Evolutionary conservation across 2,888 invertebrate genomes (phyloP).

Genomic region (Thera obeliscata): DNA sequence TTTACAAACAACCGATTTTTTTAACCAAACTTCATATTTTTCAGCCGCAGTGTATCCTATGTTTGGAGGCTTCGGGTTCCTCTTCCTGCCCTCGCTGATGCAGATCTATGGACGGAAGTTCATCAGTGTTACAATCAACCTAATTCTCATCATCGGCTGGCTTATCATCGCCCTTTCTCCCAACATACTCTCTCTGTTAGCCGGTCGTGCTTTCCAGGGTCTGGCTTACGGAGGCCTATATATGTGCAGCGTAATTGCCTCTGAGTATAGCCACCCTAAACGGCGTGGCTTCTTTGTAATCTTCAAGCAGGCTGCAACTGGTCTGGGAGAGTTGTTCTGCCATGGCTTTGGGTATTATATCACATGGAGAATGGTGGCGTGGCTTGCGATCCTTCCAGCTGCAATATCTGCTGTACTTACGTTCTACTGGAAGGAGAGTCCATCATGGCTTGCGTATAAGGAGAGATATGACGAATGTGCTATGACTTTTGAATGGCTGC

Average conservation of each 20-base stretch:
- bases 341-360: constrained; percentile 41
- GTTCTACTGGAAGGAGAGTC: constrained; percentile 47
- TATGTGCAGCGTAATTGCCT: constrained; percentile 37
- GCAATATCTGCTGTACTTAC: constrained; percentile 40
- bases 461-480: constrained; percentile 46
- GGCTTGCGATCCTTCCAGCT: constrained; percentile 43
- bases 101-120: constrained; percentile 16
- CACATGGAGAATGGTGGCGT: constrained; percentile 45
- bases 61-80: constrained; percentile 9
- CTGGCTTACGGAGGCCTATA: constrained; percentile 42
- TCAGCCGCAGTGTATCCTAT: constrained; percentile 15
- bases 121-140: constrained; percentile 7
- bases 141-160: constrained; percentile 38
- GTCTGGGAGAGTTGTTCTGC: constrained; percentile 40
- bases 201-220: constrained; percentile 44
- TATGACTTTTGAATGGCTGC: constrained; percentile 40
- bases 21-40: background rate
- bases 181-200: constrained; percentile 34
- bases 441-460: constrained; percentile 48
- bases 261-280: constrained; percentile 45
- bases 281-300: constrained; percentile 41
- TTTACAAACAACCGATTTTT: too few relatives aligned
- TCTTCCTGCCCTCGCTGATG: constrained; percentile 18
- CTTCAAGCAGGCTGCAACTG: constrained; percentile 33
- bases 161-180: constrained; percentile 42